Conservation (phyloP, 2,797 vertebrate genomes). For the Erpetoichthys calabaricus region DNA sequence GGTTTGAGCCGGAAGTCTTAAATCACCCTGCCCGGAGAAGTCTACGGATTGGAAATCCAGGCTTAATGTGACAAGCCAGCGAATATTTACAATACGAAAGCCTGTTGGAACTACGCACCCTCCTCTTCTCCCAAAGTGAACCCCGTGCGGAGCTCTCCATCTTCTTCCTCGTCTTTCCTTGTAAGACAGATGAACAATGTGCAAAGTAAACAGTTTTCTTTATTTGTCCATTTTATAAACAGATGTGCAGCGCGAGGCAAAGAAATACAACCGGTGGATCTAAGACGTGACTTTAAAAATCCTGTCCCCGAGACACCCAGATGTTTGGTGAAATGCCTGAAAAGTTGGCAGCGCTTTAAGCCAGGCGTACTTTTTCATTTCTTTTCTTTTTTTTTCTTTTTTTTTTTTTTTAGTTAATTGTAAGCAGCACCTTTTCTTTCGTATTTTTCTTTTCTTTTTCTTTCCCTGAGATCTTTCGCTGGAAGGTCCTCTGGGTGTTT, state of each 20-base stretch:
- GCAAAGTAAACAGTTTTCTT: conserved; percentile 1
- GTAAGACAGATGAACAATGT: conserved; percentile 3
- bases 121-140: too few relatives aligned
- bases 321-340: not conserved
- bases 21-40: too few relatives aligned
- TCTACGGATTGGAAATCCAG: too few relatives aligned
- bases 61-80: too few relatives aligned
- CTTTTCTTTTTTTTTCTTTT: conserved; percentile 7
- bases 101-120: too few relatives aligned
- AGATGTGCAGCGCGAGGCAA: not conserved
- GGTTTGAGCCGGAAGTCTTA: too few relatives aligned
- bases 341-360: not conserved
- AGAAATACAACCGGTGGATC: not conserved
- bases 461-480: conserved; percentile 13
- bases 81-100: too few relatives aligned
- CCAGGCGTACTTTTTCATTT: conserved; percentile 22
- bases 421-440: too few relatives aligned
- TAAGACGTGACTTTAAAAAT: not conserved
- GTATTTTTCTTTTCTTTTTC: conserved; percentile 2
- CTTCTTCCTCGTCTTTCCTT: not conserved
- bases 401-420: conserved; percentile 8
- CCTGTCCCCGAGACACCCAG: not conserved
- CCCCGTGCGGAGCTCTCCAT: too few relatives aligned
- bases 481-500: conserved; percentile 15
- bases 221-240: not conserved